Evolutionary conservation across 2,888 invertebrate species (phyloP).

Genomic region (Agriopis marginaria): DNA sequence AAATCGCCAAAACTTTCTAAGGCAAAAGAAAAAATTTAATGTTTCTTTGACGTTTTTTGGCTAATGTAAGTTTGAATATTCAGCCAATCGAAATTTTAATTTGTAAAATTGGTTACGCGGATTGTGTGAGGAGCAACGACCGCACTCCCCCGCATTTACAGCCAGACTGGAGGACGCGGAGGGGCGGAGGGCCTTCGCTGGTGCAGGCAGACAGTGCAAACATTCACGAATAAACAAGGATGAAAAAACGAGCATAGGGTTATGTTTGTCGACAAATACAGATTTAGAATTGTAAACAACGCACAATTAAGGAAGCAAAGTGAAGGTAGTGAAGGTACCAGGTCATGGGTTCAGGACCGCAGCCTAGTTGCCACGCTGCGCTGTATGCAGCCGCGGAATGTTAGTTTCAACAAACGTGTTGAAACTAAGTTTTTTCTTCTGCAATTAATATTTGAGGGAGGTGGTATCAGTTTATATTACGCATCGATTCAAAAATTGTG

Average conservation of each 20-base stretch:
- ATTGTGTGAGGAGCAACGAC: slow-evolving; percentile 64
- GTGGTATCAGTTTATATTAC: too few relatives aligned
- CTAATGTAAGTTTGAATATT: not conserved
- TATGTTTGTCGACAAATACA: slow-evolving; percentile 53
- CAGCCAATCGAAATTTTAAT: slow-evolving; percentile 26
- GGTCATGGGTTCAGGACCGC: too few relatives aligned
- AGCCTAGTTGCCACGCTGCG: not conserved
- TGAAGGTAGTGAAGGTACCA: not conserved
- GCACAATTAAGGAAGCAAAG: slow-evolving; percentile 31
- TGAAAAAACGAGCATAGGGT: slow-evolving; percentile 57
- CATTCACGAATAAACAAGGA: slow-evolving; percentile 62
- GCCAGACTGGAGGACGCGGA: slow-evolving; percentile 71
- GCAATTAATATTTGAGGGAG: not conserved
- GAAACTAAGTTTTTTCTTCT: not conserved
- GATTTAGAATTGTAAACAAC: slow-evolving; percentile 47
- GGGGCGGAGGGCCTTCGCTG: slow-evolving; percentile 44
- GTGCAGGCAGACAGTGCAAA: slow-evolving; percentile 67
- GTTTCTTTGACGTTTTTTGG: not conserved
- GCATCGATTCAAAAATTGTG: not conserved
- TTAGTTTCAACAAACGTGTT: too few relatives aligned
- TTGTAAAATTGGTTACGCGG: slow-evolving; percentile 67
- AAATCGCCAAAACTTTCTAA: slow-evolving; percentile 5
- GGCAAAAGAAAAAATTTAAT: not conserved
- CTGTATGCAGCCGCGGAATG: slow-evolving; percentile 9
- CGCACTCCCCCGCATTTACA: slow-evolving; percentile 71